phyloP scores from a whole-genome alignment of 2,888 invertebrate genomes.

The Danaus chrysippus region DNA sequence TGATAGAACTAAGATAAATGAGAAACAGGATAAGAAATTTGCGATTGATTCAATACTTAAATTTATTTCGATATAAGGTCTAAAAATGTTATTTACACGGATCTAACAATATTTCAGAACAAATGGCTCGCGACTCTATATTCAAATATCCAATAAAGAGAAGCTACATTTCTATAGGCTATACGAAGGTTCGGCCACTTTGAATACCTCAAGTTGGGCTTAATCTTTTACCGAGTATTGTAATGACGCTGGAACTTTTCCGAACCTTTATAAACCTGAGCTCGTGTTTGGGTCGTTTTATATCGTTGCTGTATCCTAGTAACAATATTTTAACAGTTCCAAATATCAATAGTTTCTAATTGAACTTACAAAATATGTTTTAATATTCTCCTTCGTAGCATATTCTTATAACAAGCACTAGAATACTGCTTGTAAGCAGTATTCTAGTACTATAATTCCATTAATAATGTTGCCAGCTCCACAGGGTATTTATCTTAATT shows the following conservation, averaged over 20 bases:
- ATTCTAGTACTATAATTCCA: constrained; percentile 45
- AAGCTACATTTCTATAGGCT: constrained; percentile 61
- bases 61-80: constrained; percentile 25
- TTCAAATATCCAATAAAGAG: constrained; percentile 61
- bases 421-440: constrained; percentile 31
- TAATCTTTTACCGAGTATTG: constrained; percentile 66
- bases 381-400: constrained; percentile 6
- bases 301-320: constrained; percentile 18
- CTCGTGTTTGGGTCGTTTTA: constrained; percentile 15
- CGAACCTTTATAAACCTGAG: constrained; percentile 44
- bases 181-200: constrained; percentile 56
- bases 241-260: constrained; percentile 53
- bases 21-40: constrained; percentile 17
- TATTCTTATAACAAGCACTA: constrained; percentile 17
- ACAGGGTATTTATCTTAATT: constrained; percentile 62
- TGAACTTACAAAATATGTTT: constrained; percentile 13
- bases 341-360: constrained; percentile 8
- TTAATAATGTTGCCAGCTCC: constrained; percentile 51
- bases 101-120: constrained; percentile 39
- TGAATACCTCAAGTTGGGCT: constrained; percentile 60
- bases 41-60: constrained; percentile 21
- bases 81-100: constrained; percentile 30
- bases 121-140: constrained; percentile 47
- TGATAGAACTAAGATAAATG: constrained; percentile 3
- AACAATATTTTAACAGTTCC: constrained; percentile 11